A percentile compares a stretch with the other conserved stretches of the same genome.
These are phyloP conservation scores for Serranus cabrilla DNA, from an alignment of 2,797 vertebrate genomes.

Conservation along the genomic window DNA sequence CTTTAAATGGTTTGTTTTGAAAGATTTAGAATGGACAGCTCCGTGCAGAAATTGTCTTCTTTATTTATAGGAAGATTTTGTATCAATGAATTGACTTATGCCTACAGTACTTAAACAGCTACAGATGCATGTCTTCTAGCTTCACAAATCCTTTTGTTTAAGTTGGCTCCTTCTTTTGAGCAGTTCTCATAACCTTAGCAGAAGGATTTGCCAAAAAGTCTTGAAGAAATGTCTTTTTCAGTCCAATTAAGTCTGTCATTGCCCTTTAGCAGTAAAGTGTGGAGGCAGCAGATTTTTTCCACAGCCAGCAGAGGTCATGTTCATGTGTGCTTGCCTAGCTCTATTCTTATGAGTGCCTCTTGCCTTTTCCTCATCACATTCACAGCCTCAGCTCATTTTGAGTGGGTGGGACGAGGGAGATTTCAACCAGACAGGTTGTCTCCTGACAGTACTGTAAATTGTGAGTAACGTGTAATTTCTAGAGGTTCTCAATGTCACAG, in stretches of 20 bases:
- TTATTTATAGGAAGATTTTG: constrained; percentile 50
- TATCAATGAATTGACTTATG: constrained; percentile 61
- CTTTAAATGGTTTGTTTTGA: constrained; percentile 49
- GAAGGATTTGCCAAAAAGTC: constrained; percentile 64
- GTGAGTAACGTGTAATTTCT: constrained; percentile 72
- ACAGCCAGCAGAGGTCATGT: constrained; percentile 76
- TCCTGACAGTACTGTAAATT: constrained; percentile 72
- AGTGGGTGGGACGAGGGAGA: constrained; percentile 60
- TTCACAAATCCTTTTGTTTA: constrained; percentile 57
- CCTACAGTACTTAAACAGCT: constrained; percentile 63
- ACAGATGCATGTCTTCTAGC: constrained; percentile 54
- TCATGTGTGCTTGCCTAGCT: constrained; percentile 58
- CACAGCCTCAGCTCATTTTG: constrained; percentile 71
- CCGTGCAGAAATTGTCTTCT: constrained; percentile 53
- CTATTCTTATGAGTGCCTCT: constrained; percentile 58
- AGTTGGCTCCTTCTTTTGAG: constrained; percentile 61
- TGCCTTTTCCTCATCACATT: constrained; percentile 65
- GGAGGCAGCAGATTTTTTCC: constrained; percentile 70
- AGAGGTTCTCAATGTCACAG: constrained; percentile 57
- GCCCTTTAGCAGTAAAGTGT: constrained; percentile 76
- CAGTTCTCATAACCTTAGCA: constrained; percentile 62
- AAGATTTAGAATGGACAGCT: constrained; percentile 58
- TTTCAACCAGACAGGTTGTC: constrained; percentile 62
- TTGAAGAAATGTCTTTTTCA: constrained; percentile 73
- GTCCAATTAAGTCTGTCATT: constrained; percentile 78